Conservation (phyloP, 2,797 vertebrate species). For the Enteromius mattozi region DNA sequence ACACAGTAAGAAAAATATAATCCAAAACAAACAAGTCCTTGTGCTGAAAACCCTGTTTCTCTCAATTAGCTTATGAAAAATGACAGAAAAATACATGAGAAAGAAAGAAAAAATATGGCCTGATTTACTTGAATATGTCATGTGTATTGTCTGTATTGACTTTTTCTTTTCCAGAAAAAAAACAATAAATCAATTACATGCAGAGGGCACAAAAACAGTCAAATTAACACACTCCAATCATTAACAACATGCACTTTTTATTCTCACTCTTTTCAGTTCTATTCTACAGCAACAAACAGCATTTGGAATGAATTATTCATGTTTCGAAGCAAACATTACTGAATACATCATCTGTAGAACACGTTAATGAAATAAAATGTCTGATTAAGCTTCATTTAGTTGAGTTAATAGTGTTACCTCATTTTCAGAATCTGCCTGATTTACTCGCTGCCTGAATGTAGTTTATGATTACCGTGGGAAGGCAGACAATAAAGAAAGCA, state of each 20-base stretch:
- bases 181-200: not conserved
- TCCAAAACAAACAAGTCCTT: not conserved
- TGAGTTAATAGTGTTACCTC: slow-evolving; percentile 9
- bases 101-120: not conserved
- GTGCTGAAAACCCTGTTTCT: not conserved
- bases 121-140: not conserved
- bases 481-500: slow-evolving; percentile 9
- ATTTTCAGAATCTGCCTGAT: slow-evolving; percentile 6
- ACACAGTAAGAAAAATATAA: not conserved
- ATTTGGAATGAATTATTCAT: slow-evolving; percentile 23
- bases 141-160: not conserved
- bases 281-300: slow-evolving; percentile 16
- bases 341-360: slow-evolving; percentile 17
- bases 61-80: not conserved
- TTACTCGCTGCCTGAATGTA: not conserved
- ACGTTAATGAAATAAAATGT: slow-evolving; percentile 31
- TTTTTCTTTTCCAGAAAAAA: not conserved
- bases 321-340: slow-evolving; percentile 15
- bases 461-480: slow-evolving; percentile 22
- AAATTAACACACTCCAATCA: slow-evolving; percentile 4
- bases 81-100: not conserved
- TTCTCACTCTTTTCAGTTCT: slow-evolving; percentile 2
- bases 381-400: slow-evolving; percentile 31
- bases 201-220: not conserved
- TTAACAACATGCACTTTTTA: slow-evolving; percentile 31